Evolutionary conservation across 2,797 vertebrate genomes (phyloP).

Genomic region (Acipenser ruthenus): DNA sequence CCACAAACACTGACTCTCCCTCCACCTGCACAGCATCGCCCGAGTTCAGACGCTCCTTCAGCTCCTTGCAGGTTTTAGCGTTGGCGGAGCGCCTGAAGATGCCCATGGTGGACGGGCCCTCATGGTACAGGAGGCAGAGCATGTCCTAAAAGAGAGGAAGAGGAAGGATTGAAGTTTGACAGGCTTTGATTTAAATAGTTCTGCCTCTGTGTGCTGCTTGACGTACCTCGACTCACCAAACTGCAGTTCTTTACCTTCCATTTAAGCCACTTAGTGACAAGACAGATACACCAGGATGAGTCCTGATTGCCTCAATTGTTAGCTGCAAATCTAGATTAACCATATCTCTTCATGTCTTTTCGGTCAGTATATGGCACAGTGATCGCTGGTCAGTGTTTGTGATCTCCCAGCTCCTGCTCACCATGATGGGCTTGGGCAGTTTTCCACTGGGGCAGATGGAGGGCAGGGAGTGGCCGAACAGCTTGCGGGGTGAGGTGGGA

Average conservation of each 20-base stretch:
- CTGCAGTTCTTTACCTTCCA: too few relatives aligned
- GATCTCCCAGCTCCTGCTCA: conserved; percentile 30
- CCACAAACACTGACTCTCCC: conserved; percentile 63
- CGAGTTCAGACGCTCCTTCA: conserved; percentile 63
- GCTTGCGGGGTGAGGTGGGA: conserved; percentile 43
- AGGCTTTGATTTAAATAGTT: conserved; percentile 4
- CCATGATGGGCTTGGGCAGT: conserved; percentile 64
- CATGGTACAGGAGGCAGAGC: conserved; percentile 56
- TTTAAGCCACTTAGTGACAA: too few relatives aligned
- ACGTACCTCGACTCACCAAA: too few relatives aligned
- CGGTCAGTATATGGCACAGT: too few relatives aligned
- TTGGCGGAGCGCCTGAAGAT: conserved; percentile 71
- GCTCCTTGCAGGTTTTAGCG: conserved; percentile 60
- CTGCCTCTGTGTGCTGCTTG: too few relatives aligned
- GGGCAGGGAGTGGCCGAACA: conserved; percentile 58
- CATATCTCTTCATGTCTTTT: too few relatives aligned
- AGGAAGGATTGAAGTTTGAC: background rate
- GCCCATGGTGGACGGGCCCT: conserved; percentile 60
- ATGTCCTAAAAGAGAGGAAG: conserved; percentile 48
- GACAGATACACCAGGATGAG: too few relatives aligned
- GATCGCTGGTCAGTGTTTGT: background rate
- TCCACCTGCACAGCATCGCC: conserved; percentile 52
- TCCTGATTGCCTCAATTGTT: too few relatives aligned
- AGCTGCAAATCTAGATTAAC: too few relatives aligned
- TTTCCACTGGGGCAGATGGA: conserved; percentile 56